Percentiles rank a stretch among this genome's conserved stretches.
Evolutionary conservation across 2,113 vertebrate species (phyloP).

Genomic region (Anser cygnoides): DNA sequence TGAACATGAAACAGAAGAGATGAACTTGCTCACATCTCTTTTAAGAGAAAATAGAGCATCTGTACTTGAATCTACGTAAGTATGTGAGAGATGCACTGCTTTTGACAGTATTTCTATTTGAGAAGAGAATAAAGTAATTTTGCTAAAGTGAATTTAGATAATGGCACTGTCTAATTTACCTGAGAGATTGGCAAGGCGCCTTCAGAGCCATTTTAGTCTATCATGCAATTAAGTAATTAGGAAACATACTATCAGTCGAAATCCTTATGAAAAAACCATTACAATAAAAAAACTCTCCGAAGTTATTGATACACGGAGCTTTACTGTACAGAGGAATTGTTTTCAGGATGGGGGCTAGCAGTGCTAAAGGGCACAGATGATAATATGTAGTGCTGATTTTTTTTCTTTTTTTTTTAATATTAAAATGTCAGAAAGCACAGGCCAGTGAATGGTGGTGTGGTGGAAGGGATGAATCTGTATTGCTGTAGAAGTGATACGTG

Average conservation of each 20-base stretch:
- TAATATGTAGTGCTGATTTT: neutral
- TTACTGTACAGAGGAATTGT: neutral
- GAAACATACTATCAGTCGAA: conserved; percentile 41
- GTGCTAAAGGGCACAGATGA: neutral
- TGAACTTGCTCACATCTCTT: conserved; percentile 56
- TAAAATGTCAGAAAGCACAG: neutral
- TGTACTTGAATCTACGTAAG: conserved; percentile 81
- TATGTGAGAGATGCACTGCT: neutral
- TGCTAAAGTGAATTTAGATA: conserved; percentile 70
- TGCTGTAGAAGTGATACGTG: neutral
- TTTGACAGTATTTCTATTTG: conserved; percentile 50
- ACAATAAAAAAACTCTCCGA: neutral
- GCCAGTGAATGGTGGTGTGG: neutral
- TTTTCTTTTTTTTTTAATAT: neutral
- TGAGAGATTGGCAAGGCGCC: conserved; percentile 63
- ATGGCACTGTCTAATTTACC: conserved; percentile 64
- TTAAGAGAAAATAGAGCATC: conserved; percentile 75
- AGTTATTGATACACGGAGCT: neutral
- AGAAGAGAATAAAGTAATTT: conserved; percentile 58
- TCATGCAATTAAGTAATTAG: conserved; percentile 74
- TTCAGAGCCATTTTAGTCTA: conserved; percentile 70
- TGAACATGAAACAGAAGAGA: conserved; percentile 35
- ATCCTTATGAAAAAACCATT: conserved; percentile 12
- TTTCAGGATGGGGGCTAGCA: neutral
- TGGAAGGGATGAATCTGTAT: neutral